Percentiles rank a stretch among this genome's conserved stretches.
Evolutionary conservation across 37 sponge, comb jelly and placozoan genomes (phyloP).

Genomic region (Cliona cf. orientalis): DNA sequence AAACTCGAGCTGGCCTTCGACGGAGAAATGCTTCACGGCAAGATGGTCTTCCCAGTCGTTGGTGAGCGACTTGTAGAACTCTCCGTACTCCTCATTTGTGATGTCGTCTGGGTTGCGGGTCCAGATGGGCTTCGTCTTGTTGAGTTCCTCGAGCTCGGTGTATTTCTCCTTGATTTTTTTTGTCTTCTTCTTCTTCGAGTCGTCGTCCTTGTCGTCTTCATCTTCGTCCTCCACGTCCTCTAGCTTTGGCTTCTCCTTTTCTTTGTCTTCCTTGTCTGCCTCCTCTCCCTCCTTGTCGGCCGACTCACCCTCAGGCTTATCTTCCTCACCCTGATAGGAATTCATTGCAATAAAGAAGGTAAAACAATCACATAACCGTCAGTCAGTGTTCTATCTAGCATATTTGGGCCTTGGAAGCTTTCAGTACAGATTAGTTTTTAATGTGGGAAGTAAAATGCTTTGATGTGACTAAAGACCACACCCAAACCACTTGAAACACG

Average conservation of each 20-base stretch:
- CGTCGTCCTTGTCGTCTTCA: slow-evolving; percentile 62
- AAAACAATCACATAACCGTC: no score
- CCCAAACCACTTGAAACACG: not conserved
- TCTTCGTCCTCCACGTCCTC: slow-evolving; percentile 68
- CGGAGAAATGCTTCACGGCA: slow-evolving; percentile 99
- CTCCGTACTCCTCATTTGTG: slow-evolving; percentile 96
- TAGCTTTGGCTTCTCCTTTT: slow-evolving; percentile 65
- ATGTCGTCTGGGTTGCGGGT: slow-evolving; percentile 99
- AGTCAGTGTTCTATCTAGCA: no score
- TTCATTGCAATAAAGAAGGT: no score
- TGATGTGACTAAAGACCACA: not conserved
- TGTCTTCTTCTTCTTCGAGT: slow-evolving; percentile 85
- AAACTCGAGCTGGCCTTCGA: slow-evolving; percentile 99
- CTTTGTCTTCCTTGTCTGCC: slow-evolving; percentile 20
- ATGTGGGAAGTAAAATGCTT: no score
- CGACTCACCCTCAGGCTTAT: slow-evolving; percentile 13
- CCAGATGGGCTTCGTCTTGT: slow-evolving; percentile 99
- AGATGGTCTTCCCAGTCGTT: slow-evolving; percentile 99
- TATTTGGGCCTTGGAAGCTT: no score
- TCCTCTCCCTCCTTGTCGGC: slow-evolving; percentile 10
- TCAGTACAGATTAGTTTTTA: no score
- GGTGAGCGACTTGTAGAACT: slow-evolving; percentile 99
- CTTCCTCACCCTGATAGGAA: slow-evolving; percentile 11
- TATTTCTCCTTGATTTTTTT: slow-evolving; percentile 97
- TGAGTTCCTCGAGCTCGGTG: slow-evolving; percentile 95